phyloP scores from a whole-genome alignment of 2,797 vertebrate genomes.

The Carcharodon carcharias region DNA sequence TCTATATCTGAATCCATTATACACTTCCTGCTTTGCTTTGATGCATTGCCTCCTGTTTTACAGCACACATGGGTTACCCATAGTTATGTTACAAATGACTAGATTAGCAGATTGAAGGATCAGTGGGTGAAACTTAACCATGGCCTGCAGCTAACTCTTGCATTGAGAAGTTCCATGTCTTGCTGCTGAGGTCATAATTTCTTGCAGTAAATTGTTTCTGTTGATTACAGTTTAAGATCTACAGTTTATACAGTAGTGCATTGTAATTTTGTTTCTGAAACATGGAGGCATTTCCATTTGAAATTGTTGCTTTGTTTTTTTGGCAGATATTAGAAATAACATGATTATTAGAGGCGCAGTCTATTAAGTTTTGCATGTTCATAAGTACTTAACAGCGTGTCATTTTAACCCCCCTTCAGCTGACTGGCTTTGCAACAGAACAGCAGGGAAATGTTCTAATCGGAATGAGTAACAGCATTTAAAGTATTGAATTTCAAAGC shows the following conservation, averaged over 20 bases:
- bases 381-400: background rate
- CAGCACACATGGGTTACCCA: background rate
- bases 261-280: background rate
- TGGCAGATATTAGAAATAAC: background rate
- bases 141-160: background rate
- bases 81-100: background rate
- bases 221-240: background rate
- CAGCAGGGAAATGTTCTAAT: conserved; percentile 13
- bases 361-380: background rate
- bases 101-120: conserved; percentile 24
- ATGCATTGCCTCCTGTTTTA: background rate
- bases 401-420: background rate
- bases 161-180: background rate
- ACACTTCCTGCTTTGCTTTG: background rate
- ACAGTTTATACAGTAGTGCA: background rate
- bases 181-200: conserved; percentile 11
- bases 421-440: background rate
- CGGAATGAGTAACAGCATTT: conserved; percentile 20
- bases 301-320: background rate
- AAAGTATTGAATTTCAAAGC: conserved; percentile 35
- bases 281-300: background rate
- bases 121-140: background rate
- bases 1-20: conserved; percentile 17
- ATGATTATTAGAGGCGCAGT: background rate
- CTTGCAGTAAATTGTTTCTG: background rate